These are phyloP conservation scores for Littorina saxatilis DNA, from an alignment of 1,140 invertebrate species.

Conservation along the genomic window DNA sequence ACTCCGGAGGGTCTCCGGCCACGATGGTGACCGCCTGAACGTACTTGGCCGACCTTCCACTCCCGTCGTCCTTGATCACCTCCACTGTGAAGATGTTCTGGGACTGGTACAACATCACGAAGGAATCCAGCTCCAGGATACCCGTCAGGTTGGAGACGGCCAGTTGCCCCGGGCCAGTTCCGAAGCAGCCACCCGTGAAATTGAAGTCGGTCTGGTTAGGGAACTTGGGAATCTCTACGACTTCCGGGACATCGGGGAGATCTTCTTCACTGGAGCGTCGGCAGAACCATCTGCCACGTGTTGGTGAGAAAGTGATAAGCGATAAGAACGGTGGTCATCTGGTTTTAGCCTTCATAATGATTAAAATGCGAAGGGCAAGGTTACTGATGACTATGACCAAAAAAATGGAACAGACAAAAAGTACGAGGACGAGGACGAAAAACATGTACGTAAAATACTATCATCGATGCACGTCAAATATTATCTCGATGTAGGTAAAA, in stretches of 20 bases:
- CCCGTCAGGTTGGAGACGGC: not conserved
- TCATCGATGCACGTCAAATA: too few species aligned
- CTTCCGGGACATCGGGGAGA: slow-evolving; percentile 2
- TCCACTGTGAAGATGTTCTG: slow-evolving; percentile 50
- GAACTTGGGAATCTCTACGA: slow-evolving; percentile 43
- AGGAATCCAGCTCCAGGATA: slow-evolving; percentile 39
- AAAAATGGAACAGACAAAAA: too few species aligned
- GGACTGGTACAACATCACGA: slow-evolving; percentile 42
- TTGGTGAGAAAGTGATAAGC: too few species aligned
- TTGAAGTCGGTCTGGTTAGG: not conserved
- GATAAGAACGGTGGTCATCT: too few species aligned
- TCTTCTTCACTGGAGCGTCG: slow-evolving; percentile 37
- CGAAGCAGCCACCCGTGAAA: slow-evolving; percentile 51
- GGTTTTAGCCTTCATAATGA: too few species aligned
- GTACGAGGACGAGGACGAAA: too few species aligned
- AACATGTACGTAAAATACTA: too few species aligned
- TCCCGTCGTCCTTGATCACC: slow-evolving; percentile 42
- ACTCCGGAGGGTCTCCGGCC: slow-evolving; percentile 47
- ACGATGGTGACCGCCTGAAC: slow-evolving; percentile 49
- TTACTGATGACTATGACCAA: too few species aligned
- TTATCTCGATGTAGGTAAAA: too few species aligned
- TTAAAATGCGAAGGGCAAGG: too few species aligned
- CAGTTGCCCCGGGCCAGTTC: slow-evolving; percentile 48
- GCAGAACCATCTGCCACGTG: slow-evolving; percentile 46
- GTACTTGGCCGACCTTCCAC: slow-evolving; percentile 30